Evolutionary conservation across 2,797 vertebrate species (phyloP).

Genomic region (Gallinago nigripennis): DNA sequence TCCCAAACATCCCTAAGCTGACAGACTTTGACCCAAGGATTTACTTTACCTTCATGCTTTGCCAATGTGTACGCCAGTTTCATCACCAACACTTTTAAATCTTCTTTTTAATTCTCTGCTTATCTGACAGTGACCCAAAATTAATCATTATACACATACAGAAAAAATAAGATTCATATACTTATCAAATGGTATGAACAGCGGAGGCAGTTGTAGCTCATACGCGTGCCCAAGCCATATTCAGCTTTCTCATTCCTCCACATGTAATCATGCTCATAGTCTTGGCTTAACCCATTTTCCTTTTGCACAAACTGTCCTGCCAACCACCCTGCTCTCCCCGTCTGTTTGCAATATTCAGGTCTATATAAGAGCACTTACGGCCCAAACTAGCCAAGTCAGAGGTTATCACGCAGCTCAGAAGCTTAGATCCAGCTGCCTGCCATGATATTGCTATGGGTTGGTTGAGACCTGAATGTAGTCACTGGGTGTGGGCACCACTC

Average conservation of each 20-base stretch:
- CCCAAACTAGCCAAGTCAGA: background rate
- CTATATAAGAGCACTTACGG: background rate
- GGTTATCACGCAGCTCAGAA: background rate
- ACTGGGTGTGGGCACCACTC: background rate
- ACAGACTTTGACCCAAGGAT: background rate
- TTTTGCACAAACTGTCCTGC: background rate
- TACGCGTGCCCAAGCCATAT: fast-evolving
- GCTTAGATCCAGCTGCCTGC: background rate
- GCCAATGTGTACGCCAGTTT: background rate
- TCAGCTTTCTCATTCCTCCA: background rate
- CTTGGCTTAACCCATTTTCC: background rate
- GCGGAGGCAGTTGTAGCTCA: background rate
- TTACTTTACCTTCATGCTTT: background rate
- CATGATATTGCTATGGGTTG: background rate
- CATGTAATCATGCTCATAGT: background rate
- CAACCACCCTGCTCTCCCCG: background rate
- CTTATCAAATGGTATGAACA: background rate
- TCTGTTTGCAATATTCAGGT: background rate
- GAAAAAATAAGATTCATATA: background rate
- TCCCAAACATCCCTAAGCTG: background rate
- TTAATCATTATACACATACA: fast-evolving
- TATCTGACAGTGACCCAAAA: background rate
- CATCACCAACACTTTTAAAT: background rate
- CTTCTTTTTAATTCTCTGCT: background rate
- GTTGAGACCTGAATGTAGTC: background rate